Percentiles rank a stretch among this genome's conserved stretches.
Evolutionary conservation across 2,113 vertebrate species (phyloP).

Genomic region (Leptobrachium ailaonicum): DNA sequence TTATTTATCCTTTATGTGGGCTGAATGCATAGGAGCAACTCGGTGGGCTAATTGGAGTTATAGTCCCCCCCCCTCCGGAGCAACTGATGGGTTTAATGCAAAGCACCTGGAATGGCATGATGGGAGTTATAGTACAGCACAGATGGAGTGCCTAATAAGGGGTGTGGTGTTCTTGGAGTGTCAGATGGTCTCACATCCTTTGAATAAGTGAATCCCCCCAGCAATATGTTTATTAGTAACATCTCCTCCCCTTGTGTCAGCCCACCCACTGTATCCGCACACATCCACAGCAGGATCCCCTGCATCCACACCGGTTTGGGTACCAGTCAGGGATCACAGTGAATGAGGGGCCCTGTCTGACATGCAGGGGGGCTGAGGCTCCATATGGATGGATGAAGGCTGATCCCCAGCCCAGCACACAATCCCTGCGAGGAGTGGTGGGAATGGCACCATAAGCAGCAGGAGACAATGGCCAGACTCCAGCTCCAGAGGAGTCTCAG

Average conservation of each 20-base stretch:
- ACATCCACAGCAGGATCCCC: slow-evolving; percentile 30
- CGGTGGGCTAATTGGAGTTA: no score
- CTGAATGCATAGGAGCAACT: no score
- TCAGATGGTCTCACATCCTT: background rate
- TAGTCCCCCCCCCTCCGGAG: no score
- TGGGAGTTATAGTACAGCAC: background rate
- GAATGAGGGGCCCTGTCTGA: slow-evolving; percentile 12
- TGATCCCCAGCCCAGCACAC: background rate
- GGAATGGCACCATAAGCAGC: background rate
- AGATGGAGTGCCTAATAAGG: background rate
- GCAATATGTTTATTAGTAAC: slow-evolving; percentile 6
- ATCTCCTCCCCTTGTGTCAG: slow-evolving; percentile 7
- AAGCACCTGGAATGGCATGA: no score
- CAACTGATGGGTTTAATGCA: no score
- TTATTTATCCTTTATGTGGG: no score
- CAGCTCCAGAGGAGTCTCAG: background rate
- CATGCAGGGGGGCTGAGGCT: slow-evolving; percentile 18
- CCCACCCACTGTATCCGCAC: slow-evolving; percentile 14
- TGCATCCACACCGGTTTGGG: slow-evolving; percentile 15
- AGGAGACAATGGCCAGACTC: slow-evolving; percentile 1
- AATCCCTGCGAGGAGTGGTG: slow-evolving; percentile 2
- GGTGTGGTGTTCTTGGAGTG: background rate
- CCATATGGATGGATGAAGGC: slow-evolving; percentile 4
- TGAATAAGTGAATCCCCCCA: background rate
- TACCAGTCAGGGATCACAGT: slow-evolving; percentile 13